A percentile compares a stretch with the other conserved stretches of the same genome.
These are phyloP conservation scores for Petrocephalus sullivani DNA, from an alignment of 2,797 vertebrate genomes.

Conservation along the genomic window DNA sequence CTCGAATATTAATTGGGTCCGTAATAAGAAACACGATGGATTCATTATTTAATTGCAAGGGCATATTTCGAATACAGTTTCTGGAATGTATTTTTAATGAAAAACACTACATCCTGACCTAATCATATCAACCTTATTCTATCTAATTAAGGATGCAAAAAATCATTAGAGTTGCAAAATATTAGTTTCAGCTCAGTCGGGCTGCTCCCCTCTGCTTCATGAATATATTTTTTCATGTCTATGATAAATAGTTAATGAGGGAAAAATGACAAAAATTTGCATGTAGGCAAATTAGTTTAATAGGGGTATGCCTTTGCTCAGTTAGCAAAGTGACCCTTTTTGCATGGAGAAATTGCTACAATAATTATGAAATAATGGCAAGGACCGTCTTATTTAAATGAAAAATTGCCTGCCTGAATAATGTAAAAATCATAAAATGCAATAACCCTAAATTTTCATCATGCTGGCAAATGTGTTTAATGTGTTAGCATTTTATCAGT, in stretches of 20 bases:
- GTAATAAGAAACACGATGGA: slow-evolving; percentile 89
- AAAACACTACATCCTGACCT: slow-evolving; percentile 99
- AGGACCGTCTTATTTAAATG: slow-evolving; percentile 70
- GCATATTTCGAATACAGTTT: slow-evolving; percentile 96
- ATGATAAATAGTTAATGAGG: slow-evolving; percentile 97
- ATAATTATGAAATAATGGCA: slow-evolving; percentile 78
- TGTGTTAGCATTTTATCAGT: slow-evolving; percentile 79
- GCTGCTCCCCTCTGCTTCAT: slow-evolving; percentile 82
- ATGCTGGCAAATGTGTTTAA: slow-evolving; percentile 72
- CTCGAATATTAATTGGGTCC: slow-evolving; percentile 93
- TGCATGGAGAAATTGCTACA: slow-evolving; percentile 71
- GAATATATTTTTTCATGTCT: slow-evolving; percentile 82
- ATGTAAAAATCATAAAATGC: slow-evolving; percentile 83
- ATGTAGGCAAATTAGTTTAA: slow-evolving; percentile 96
- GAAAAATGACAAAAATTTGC: slow-evolving; percentile 97
- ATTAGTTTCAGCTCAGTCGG: slow-evolving; percentile 95
- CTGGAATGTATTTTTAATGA: slow-evolving; percentile 99
- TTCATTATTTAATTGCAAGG: slow-evolving; percentile 99
- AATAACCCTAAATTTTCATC: slow-evolving; percentile 87
- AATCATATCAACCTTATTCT: slow-evolving; percentile 99
- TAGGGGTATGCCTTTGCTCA: slow-evolving; percentile 82
- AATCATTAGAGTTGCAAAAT: slow-evolving; percentile 99
- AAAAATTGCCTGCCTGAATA: slow-evolving; percentile 75
- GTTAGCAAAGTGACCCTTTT: slow-evolving; percentile 89
- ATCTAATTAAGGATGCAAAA: slow-evolving; percentile 99